phyloP scores from a whole-genome alignment of 2,113 vertebrate species.

The Dinomys branickii region DNA sequence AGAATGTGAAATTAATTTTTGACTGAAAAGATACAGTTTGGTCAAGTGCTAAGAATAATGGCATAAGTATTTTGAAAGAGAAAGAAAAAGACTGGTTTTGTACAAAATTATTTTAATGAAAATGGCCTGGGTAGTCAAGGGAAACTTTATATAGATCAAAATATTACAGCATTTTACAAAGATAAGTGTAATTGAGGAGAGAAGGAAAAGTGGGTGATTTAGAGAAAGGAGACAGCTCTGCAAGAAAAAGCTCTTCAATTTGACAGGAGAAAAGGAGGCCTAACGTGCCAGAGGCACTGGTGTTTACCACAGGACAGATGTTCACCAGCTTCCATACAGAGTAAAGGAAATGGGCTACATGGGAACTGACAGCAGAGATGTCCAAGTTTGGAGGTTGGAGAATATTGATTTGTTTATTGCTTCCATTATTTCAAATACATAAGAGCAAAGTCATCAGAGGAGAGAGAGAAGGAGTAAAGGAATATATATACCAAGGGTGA shows the following conservation, averaged over 20 bases:
- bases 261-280: neutral
- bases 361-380: neutral
- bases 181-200: neutral
- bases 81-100: neutral
- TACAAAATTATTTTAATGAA: neutral
- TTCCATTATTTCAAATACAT: neutral
- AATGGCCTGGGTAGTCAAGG: neutral
- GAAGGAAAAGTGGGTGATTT: neutral
- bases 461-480: neutral
- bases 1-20: neutral
- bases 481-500: neutral
- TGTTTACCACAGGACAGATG: neutral
- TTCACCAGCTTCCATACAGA: neutral
- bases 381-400: neutral
- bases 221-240: neutral
- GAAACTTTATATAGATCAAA: neutral
- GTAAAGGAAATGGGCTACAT: neutral
- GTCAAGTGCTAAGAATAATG: neutral
- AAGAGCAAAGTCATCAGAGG: neutral
- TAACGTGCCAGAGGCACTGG: accelerated
- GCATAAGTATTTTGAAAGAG: neutral
- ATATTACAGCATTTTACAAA: neutral
- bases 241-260: neutral
- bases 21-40: neutral
- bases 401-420: neutral